Evolutionary conservation across 2,113 vertebrate genomes (phyloP).

Genomic region (Mellivora capensis): DNA sequence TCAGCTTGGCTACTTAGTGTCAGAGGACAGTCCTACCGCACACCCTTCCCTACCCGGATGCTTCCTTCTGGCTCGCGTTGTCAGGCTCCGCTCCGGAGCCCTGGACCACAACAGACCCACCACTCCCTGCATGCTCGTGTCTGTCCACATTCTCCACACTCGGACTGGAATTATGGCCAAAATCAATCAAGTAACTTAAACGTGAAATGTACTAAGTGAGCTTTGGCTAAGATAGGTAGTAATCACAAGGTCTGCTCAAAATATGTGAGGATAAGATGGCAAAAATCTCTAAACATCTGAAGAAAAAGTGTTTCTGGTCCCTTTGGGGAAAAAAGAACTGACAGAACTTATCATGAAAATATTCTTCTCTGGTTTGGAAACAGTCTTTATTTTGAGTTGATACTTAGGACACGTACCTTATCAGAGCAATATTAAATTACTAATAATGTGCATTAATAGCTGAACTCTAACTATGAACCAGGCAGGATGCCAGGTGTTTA

Average conservation of each 20-base stretch:
- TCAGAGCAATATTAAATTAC: neutral
- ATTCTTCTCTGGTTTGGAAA: neutral
- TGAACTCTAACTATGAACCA: neutral
- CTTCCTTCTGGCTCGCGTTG: rapidly evolving
- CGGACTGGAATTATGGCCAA: neutral
- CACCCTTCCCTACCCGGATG: rapidly evolving
- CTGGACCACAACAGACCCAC: rapidly evolving
- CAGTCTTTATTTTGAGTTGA: neutral
- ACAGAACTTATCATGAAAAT: neutral
- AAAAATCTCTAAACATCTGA: neutral
- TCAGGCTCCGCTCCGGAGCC: neutral
- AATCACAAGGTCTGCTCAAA: neutral
- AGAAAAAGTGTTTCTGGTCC: neutral
- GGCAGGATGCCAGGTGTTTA: neutral
- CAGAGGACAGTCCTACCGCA: neutral
- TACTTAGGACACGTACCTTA: neutral
- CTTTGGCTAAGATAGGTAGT: too few species aligned
- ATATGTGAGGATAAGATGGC: neutral
- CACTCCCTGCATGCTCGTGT: neutral
- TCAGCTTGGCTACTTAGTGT: neutral
- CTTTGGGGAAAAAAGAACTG: neutral
- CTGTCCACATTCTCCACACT: neutral
- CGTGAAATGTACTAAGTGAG: neutral
- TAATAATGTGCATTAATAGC: neutral
- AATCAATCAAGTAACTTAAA: neutral